Evolutionary conservation across 2,888 invertebrate genomes (phyloP), one percentile per base, ranked within the genome.

Genomic region (Strigamia maritima): DNA sequence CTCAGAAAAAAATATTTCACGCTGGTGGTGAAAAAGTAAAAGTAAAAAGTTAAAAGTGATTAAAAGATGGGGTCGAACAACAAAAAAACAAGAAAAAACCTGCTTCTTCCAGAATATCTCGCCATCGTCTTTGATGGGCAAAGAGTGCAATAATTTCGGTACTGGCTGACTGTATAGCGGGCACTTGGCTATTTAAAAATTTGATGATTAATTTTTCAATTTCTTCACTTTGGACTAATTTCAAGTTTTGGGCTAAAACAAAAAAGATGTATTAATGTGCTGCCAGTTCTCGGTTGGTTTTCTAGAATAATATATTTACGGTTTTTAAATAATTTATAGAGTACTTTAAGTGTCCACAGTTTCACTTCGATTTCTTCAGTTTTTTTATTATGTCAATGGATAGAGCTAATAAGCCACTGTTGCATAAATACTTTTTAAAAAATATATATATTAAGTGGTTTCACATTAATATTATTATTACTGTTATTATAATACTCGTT

Each of bases 201-300:
- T 10, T 40, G n/a, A 76, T 40, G 0, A 76, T 1, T 14, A 40
- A 2, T n/a, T 76, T n/a, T 16, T 76, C 76, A n/a, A 76, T 38
- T 0, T 76, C 76, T 76, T 76, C 76, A 76, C n/a, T 16, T 76
- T 76, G 31, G 6, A 76, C 31, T 22, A 38, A 16, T 40, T 40
- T 76, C 8, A 76, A n/a, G 31, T 38, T 38, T 40, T 40, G 38
- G 0, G 6, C 76, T 76, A n/a, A 12, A 12, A 31, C n/a, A n/a
- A n/a, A 22, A 76, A 75, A 31, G 31, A n/a, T n/a, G n/a, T n/a
- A n/a, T n/a, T n/a, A n/a, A n/a, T n/a, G n/a, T n/a, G n/a, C n/a
- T n/a, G n/a, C n/a, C n/a, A n/a, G n/a, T n/a, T n/a, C n/a, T n/a
- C n/a, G n/a, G n/a, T n/a, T n/a, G n/a, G n/a, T n/a, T n/a, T n/a